A percentile compares a stretch with the other conserved stretches of the same genome.
Conservation (phyloP, 2,888 invertebrate genomes). For the Cosmia trapezina region DNA sequence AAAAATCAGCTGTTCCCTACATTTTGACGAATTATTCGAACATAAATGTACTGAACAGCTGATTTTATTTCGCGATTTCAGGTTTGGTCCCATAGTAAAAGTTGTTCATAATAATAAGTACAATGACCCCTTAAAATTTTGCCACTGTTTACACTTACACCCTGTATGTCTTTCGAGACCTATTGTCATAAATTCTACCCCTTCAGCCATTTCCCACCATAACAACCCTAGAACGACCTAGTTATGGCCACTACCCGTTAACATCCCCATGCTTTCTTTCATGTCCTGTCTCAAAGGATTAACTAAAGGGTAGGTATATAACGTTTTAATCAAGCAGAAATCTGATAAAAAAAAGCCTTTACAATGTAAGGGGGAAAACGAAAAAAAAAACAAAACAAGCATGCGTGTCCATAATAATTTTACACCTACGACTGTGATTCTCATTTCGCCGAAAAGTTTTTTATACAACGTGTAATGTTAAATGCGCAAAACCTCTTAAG, state of each 20-base stretch:
- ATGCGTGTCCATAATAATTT: constrained; percentile 61
- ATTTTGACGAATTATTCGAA: too few species aligned
- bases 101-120: too few species aligned
- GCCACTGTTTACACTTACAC: too few species aligned
- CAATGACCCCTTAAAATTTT: too few species aligned
- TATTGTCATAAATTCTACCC: constrained; percentile 29
- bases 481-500: too few species aligned
- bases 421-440: constrained; percentile 60
- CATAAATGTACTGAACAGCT: too few species aligned
- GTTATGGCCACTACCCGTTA: constrained; percentile 31
- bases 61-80: too few species aligned
- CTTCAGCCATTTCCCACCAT: constrained; percentile 15
- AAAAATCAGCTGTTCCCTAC: too few species aligned
- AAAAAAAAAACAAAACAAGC: constrained; percentile 2
- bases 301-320: constrained; percentile 26
- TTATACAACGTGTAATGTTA: too few species aligned
- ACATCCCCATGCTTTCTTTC: constrained; percentile 33
- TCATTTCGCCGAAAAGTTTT: constrained; percentile 63
- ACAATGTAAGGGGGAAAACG: background rate
- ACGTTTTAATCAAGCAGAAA: constrained; percentile 48
- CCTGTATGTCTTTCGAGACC: constrained; percentile 40
- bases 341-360: constrained; percentile 17
- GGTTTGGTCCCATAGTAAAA: too few species aligned
- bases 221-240: constrained; percentile 32
- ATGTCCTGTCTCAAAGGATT: constrained; percentile 44